Percentiles rank a stretch among this genome's conserved stretches.
phyloP scores from a whole-genome alignment of 2,888 invertebrate species.

The Spodoptera exigua region DNA sequence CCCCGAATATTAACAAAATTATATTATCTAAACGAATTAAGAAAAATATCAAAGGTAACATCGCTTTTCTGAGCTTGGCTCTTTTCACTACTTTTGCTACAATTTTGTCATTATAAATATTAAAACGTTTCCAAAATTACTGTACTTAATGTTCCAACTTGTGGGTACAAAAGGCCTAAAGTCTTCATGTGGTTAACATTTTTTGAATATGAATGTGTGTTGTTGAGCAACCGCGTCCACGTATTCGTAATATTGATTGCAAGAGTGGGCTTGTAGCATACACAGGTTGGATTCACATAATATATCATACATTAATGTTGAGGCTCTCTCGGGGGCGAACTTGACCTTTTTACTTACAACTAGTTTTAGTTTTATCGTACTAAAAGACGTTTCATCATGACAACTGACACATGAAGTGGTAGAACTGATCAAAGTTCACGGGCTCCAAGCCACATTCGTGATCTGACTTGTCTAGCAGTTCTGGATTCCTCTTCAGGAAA shows the following conservation, averaged over 20 bases:
- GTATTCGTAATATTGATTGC: constrained; percentile 56
- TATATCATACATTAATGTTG: constrained; percentile 61
- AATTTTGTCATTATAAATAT: constrained; percentile 53
- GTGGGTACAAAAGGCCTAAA: constrained; percentile 48
- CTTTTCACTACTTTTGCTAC: constrained; percentile 46
- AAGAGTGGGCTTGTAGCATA: constrained; percentile 57
- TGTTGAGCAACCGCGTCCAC: constrained; percentile 60
- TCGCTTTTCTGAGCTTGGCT: constrained; percentile 60
- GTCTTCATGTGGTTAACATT: constrained; percentile 28
- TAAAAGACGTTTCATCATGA: constrained; percentile 77
- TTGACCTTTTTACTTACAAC: constrained; percentile 69
- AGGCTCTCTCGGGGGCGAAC: constrained; percentile 73
- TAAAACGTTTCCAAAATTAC: constrained; percentile 45
- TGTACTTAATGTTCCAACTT: constrained; percentile 43
- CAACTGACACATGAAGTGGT: constrained; percentile 86
- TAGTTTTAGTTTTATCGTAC: constrained; percentile 59
- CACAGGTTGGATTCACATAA: constrained; percentile 62
- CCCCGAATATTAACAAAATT: constrained; percentile 61
- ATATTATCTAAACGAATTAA: constrained; percentile 57
- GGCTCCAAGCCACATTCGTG: constrained; percentile 81
- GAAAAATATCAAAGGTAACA: constrained; percentile 61
- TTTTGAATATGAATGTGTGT: constrained; percentile 47
- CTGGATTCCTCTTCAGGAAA: constrained; percentile 85
- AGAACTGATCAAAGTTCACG: constrained; percentile 87
- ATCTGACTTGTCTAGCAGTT: constrained; percentile 78